Evolutionary conservation across 1,140 invertebrate genomes (phyloP).

Genomic region (Drosophila ohnishii): DNA sequence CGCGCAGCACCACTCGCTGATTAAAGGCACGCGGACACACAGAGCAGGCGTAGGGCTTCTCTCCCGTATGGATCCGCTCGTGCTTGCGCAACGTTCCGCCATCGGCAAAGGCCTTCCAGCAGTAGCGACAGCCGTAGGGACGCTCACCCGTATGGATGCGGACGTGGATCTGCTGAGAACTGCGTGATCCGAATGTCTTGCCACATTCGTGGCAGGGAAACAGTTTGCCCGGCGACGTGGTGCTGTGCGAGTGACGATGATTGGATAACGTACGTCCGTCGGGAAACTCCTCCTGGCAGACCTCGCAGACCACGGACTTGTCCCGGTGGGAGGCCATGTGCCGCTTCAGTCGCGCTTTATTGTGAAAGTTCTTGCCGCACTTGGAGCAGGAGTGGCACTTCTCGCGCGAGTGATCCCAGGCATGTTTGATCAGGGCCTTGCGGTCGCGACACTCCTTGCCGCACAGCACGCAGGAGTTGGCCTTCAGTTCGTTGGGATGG

Average conservation of each 20-base stretch:
- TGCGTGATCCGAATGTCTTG: slow-evolving; percentile 93
- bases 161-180: slow-evolving; percentile 96
- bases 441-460: slow-evolving; percentile 88
- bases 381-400: slow-evolving; percentile 86
- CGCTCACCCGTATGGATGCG: slow-evolving; percentile 91
- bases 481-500: slow-evolving; percentile 74
- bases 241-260: slow-evolving; percentile 87
- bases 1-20: slow-evolving; percentile 91
- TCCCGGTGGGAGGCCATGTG: slow-evolving; percentile 89
- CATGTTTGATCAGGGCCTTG: slow-evolving; percentile 87
- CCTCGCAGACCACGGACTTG: slow-evolving; percentile 88
- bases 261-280: slow-evolving; percentile 88
- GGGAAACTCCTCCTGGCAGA: slow-evolving; percentile 88
- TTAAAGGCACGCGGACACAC: slow-evolving; percentile 94
- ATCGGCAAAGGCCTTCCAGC: slow-evolving; percentile 99
- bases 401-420: slow-evolving; percentile 86
- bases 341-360: slow-evolving; percentile 86
- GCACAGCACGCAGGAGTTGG: slow-evolving; percentile 86
- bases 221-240: slow-evolving; percentile 86
- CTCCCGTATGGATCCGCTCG: slow-evolving; percentile 98
- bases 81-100: slow-evolving; percentile 98
- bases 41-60: slow-evolving; percentile 98
- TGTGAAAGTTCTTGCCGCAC: slow-evolving; percentile 88
- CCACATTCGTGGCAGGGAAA: slow-evolving; percentile 94
- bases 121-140: slow-evolving; percentile 97